These are phyloP conservation scores for Paguma larvata DNA, from an alignment of 2,797 vertebrate genomes.

Conservation along the genomic window DNA sequence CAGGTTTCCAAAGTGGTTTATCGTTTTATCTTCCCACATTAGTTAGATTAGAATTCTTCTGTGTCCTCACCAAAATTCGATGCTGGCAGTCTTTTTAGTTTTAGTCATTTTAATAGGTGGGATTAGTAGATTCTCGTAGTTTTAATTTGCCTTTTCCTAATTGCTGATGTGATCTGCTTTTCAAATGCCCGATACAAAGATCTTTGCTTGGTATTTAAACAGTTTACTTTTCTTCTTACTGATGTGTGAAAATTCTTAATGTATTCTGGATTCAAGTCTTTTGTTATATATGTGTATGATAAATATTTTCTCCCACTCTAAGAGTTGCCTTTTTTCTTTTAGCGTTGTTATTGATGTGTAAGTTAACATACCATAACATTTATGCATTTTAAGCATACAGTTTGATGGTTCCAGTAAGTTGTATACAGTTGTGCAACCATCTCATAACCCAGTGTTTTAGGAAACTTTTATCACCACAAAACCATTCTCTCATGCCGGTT, in stretches of 20 bases:
- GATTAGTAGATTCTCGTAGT: not conserved
- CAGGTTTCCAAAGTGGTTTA: not conserved
- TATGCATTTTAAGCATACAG: not conserved
- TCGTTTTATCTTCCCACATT: not conserved
- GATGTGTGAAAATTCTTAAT: constrained; percentile 21
- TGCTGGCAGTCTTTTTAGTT: not conserved
- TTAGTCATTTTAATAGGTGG: not conserved
- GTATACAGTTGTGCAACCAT: not conserved
- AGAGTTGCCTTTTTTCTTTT: not conserved
- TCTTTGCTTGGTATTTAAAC: not conserved
- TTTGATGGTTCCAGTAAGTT: constrained; percentile 8
- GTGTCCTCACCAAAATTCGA: not conserved
- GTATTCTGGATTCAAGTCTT: not conserved
- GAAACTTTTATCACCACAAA: not conserved
- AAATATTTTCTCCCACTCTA: constrained; percentile 20
- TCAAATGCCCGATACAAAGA: not conserved
- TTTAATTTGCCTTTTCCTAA: not conserved
- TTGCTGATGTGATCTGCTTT: not conserved
- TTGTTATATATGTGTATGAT: not conserved
- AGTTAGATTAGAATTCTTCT: not conserved
- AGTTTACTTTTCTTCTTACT: constrained; percentile 7
- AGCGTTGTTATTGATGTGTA: not conserved
- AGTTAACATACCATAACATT: not conserved
- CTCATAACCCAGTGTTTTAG: not conserved
- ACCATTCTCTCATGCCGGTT: not conserved